phyloP scores from a whole-genome alignment of 1,140 invertebrate species.

The Caenorhabditis remanei region DNA sequence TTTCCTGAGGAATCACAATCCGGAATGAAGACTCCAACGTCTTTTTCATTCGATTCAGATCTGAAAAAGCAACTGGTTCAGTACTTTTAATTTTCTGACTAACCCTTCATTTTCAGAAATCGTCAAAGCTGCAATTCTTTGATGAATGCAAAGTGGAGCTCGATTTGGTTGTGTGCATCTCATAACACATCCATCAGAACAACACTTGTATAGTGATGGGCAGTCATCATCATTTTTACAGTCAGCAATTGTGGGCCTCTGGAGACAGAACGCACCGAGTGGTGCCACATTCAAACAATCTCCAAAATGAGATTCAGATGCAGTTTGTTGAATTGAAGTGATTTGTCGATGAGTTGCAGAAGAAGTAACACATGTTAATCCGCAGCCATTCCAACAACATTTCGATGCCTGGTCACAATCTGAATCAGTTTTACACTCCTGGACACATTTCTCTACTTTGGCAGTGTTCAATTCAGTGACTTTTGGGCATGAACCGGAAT shows the following conservation, averaged over 20 bases:
- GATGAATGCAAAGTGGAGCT: slow-evolving; percentile 58
- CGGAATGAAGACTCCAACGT: slow-evolving; percentile 56
- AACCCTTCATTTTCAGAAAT: background rate
- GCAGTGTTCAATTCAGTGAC: background rate
- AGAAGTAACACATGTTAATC: slow-evolving; percentile 59
- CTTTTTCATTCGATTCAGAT: slow-evolving; percentile 4
- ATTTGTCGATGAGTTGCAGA: background rate
- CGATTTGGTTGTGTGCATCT: slow-evolving; percentile 61
- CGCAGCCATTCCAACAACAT: slow-evolving; percentile 67
- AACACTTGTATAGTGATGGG: slow-evolving; percentile 67
- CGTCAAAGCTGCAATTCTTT: slow-evolving; percentile 59
- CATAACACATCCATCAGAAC: slow-evolving; percentile 72
- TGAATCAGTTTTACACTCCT: slow-evolving; percentile 65
- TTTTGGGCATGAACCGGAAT: slow-evolving; percentile 68
- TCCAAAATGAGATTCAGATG: slow-evolving; percentile 45
- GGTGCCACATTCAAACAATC: slow-evolving; percentile 62
- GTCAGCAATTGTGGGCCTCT: slow-evolving; percentile 12
- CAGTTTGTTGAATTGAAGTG: slow-evolving; percentile 52
- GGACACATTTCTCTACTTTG: slow-evolving; percentile 54
- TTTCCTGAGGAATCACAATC: slow-evolving; percentile 67
- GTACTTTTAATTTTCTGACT: background rate
- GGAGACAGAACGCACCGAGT: slow-evolving; percentile 64
- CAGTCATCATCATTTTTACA: slow-evolving; percentile 59
- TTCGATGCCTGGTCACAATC: slow-evolving; percentile 65
- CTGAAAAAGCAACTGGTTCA: background rate